Evolutionary conservation across 2,888 invertebrate species (phyloP), one percentile per base, ranked within the genome.

Genomic region (Orthonevra nobilis): DNA sequence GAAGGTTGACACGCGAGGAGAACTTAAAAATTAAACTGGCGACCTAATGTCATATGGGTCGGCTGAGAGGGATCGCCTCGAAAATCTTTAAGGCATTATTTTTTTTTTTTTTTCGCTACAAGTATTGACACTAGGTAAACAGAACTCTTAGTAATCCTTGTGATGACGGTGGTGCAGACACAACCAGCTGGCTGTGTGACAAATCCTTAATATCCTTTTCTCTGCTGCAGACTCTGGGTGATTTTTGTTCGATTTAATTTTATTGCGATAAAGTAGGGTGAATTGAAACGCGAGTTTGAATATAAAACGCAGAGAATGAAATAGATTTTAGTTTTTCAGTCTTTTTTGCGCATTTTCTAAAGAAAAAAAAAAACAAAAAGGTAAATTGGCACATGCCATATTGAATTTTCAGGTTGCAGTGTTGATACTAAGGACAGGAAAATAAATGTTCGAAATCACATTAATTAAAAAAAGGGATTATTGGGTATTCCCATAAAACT

Each of bases 401-500:
- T 69, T 50, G 44, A 38, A 69, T 63, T 81, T n/a, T 58, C 68
- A 68, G 73, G 61, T 48, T 61, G 6, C 74, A 30, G 50, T 74
- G 81, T 81, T 81, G 69, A 81, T 63, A 68, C 38, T 58, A 74
- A 63, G 56, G 14, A 9, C 12, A 40, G 20, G 32, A 20, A 60
- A 52, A 48, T 14, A 58, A 30, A 48, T 54, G 68, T 48, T 38
- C 56, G 10, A 58, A 81, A 74, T 81, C 74, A 66, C 68, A 81
- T 81, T 81, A 74, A 81, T 81, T 74, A 81, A 69, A 73, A 75
- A 68, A 79, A 74, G 74, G 69, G 81, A 81, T 81, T 81, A 81
- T 63, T 56, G 52, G 63, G 63, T 63, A 74, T 81, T 52, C 69
- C 56, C 69, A 69, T 69, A 81, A 81, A 81, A 81, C 58, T 74